phyloP scores from a whole-genome alignment of 2,888 invertebrate species.

The Eupithecia vulgata region DNA sequence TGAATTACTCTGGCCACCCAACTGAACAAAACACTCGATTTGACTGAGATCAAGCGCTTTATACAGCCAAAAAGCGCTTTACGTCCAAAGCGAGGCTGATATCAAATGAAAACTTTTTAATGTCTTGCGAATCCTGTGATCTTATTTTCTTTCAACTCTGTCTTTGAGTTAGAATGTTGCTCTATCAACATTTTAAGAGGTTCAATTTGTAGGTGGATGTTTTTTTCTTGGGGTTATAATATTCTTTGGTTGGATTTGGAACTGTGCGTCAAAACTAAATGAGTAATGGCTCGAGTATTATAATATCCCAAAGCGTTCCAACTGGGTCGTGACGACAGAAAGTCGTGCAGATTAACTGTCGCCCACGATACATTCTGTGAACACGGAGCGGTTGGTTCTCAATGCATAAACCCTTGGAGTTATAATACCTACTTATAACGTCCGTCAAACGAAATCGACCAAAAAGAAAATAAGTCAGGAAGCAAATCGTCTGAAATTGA shows the following conservation, averaged over 20 bases:
- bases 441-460: too few species aligned
- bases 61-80: conserved; percentile 36
- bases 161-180: conserved; percentile 15
- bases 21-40: conserved; percentile 69
- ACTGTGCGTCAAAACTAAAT: neutral
- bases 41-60: conserved; percentile 59
- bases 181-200: neutral
- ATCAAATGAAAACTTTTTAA: conserved; percentile 32
- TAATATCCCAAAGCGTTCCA: neutral
- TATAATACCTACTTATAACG: too few species aligned
- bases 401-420: too few species aligned
- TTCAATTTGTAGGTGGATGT: neutral
- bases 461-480: too few species aligned
- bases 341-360: too few species aligned
- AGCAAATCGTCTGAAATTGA: too few species aligned
- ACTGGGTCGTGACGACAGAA: too few species aligned
- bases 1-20: conserved; percentile 54
- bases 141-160: conserved; percentile 10
- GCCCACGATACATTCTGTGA: too few species aligned
- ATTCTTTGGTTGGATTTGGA: too few species aligned
- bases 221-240: neutral
- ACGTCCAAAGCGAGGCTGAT: conserved; percentile 45
- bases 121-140: conserved; percentile 17
- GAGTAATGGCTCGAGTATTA: too few species aligned
- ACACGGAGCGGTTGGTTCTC: too few species aligned